Percentiles rank a stretch among this genome's conserved stretches.
phyloP scores from a whole-genome alignment of 2,888 invertebrate species.

The Tenthredo scrophulariae region DNA sequence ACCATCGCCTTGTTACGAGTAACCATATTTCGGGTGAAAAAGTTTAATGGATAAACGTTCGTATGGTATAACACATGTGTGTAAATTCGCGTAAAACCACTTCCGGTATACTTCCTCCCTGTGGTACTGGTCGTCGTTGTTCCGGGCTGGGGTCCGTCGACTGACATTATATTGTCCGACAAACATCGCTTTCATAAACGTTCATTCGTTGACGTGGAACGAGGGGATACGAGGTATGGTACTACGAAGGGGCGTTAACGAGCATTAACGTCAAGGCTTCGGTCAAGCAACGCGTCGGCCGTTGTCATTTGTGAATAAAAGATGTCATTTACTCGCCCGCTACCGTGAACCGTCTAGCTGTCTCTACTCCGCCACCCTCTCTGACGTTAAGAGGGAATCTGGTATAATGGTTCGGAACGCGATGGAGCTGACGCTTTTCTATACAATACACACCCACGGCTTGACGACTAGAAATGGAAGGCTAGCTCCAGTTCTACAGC shows the following conservation, averaged over 20 bases:
- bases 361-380: background rate
- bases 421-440: background rate
- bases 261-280: constrained; percentile 27
- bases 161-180: constrained; percentile 31
- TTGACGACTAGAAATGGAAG: background rate
- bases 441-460: background rate
- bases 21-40: too few relatives aligned
- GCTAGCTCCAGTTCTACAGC: background rate
- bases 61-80: background rate
- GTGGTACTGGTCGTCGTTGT: background rate
- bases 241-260: constrained; percentile 11
- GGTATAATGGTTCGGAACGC: background rate
- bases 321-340: constrained; percentile 31
- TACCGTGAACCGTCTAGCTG: background rate
- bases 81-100: background rate
- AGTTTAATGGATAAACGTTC: background rate
- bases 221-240: background rate
- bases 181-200: constrained; percentile 33
- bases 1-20: too few relatives aligned
- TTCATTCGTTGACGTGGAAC: background rate
- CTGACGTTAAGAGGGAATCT: background rate
- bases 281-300: constrained; percentile 23
- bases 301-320: constrained; percentile 44
- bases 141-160: background rate
- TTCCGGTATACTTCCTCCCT: background rate